Evolutionary conservation across 2,797 vertebrate genomes (phyloP).

Genomic region (Chiroxiphia lanceolata): DNA sequence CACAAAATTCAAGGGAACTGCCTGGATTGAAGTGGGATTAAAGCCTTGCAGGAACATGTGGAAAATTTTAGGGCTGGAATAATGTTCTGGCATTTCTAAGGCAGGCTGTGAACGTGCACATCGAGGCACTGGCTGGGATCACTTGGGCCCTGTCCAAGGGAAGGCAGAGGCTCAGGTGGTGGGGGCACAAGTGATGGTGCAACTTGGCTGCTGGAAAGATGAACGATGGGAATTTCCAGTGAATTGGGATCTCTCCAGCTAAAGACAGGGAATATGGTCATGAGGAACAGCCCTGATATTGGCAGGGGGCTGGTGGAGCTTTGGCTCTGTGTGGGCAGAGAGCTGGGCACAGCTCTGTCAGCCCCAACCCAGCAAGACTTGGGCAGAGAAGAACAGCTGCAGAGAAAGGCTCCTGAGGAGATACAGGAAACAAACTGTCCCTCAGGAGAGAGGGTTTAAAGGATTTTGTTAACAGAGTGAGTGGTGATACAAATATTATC

Average conservation of each 20-base stretch:
- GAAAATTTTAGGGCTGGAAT: neutral
- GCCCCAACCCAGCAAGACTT: neutral
- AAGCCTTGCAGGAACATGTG: neutral
- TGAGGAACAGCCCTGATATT: neutral
- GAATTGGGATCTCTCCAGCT: neutral
- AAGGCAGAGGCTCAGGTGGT: neutral
- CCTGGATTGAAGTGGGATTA: neutral
- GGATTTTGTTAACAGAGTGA: neutral
- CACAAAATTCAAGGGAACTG: neutral
- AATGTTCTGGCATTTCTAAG: neutral
- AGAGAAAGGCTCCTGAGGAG: neutral
- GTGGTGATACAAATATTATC: neutral
- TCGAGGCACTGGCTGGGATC: neutral
- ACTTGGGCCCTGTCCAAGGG: neutral
- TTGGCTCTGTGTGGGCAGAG: neutral
- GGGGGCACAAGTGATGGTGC: neutral
- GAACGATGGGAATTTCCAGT: no score
- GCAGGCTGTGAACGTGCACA: neutral
- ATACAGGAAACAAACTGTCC: neutral
- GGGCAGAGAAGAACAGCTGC: neutral
- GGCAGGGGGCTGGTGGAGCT: neutral
- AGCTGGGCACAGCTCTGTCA: neutral
- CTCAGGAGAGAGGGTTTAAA: neutral
- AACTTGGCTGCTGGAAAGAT: neutral
- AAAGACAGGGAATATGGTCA: neutral